These are phyloP conservation scores for Patella caerulea DNA, from an alignment of 2,888 invertebrate species.

Conservation along the genomic window DNA sequence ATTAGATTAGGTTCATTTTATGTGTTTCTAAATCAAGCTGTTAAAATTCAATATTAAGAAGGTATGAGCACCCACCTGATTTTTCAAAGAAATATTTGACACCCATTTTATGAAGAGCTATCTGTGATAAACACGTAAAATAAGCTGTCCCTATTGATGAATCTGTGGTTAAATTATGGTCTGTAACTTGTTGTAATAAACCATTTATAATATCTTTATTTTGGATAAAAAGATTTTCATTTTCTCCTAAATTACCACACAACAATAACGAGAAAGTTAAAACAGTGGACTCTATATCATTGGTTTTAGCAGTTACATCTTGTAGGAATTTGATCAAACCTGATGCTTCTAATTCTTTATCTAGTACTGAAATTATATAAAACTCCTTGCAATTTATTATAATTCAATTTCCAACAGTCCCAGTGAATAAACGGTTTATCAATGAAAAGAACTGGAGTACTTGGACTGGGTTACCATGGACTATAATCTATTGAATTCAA, in stretches of 20 bases:
- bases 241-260: conserved; percentile 2
- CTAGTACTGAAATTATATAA: conserved; percentile 12
- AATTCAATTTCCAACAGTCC: no score
- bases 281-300: conserved; percentile 16
- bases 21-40: no score
- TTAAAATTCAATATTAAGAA: not conserved
- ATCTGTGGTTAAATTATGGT: conserved; percentile 11
- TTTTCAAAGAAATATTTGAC: conserved; percentile 10
- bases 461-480: no score
- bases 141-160: conserved; percentile 21
- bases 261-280: conserved; percentile 17
- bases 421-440: no score
- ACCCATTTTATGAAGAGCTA: not conserved
- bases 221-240: not conserved
- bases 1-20: no score
- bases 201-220: not conserved
- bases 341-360: not conserved
- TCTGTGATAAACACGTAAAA: conserved; percentile 11
- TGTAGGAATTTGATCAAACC: conserved; percentile 11
- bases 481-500: no score
- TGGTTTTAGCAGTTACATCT: not conserved
- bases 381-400: not conserved
- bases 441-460: no score
- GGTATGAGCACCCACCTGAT: not conserved
- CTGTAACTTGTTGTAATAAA: conserved; percentile 10